phyloP scores from a whole-genome alignment of 2,888 invertebrate genomes.

The Nematopogon swammerdamellus region DNA sequence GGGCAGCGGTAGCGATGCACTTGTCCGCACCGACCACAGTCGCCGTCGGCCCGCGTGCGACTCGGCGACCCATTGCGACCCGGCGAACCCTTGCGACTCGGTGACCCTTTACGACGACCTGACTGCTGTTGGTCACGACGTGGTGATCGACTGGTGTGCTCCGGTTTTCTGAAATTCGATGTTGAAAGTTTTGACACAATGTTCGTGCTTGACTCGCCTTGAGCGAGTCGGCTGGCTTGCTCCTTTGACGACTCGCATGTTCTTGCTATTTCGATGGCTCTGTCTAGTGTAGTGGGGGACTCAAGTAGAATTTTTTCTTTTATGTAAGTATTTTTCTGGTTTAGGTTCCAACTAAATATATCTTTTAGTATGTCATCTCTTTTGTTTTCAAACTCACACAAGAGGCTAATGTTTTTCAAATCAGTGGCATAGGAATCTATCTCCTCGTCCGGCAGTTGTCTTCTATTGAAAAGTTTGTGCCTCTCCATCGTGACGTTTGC shows the following conservation, averaged over 20 bases:
- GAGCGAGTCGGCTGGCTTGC: too few species aligned
- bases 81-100: not conserved
- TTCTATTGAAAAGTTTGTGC: conserved; percentile 9
- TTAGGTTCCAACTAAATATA: too few species aligned
- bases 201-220: too few species aligned
- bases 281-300: not conserved
- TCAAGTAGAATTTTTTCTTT: too few species aligned
- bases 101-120: not conserved
- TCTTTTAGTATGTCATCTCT: too few species aligned
- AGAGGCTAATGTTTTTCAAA: not conserved
- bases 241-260: too few species aligned
- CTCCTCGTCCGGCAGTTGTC: conserved; percentile 4
- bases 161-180: too few species aligned
- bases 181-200: too few species aligned
- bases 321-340: too few species aligned
- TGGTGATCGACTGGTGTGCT: too few species aligned
- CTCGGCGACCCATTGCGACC: not conserved
- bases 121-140: too few species aligned
- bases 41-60: not conserved
- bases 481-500: conserved; percentile 10
- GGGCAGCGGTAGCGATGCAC: not conserved
- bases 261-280: not conserved
- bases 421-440: conserved; percentile 5
- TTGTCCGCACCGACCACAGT: not conserved
- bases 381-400: too few species aligned